phyloP scores from a whole-genome alignment of 1,140 invertebrate genomes.

The Diachasma alloeum region DNA sequence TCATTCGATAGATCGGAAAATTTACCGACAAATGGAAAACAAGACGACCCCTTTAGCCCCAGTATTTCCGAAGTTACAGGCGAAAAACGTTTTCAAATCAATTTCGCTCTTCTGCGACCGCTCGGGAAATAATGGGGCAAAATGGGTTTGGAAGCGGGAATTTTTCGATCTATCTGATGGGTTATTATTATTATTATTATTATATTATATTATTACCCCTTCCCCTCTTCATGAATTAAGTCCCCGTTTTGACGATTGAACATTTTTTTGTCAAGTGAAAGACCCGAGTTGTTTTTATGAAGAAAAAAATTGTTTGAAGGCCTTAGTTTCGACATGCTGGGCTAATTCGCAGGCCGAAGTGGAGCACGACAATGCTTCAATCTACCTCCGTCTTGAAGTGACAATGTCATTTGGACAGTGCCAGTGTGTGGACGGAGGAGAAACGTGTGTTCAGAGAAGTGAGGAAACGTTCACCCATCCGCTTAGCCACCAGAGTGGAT shows the following conservation, averaged over 20 bases:
- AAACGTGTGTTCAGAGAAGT: background rate
- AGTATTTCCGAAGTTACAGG: too few relatives aligned
- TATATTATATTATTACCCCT: too few relatives aligned
- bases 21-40: too few relatives aligned
- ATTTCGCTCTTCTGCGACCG: too few relatives aligned
- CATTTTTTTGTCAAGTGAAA: background rate
- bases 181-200: too few relatives aligned
- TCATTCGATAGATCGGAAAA: background rate
- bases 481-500: background rate
- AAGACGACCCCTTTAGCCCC: too few relatives aligned
- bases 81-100: too few relatives aligned
- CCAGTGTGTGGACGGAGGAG: conserved; percentile 25
- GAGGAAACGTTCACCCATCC: background rate
- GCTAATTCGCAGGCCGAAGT: conserved; percentile 35
- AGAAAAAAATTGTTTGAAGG: conserved; percentile 31
- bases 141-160: background rate
- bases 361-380: conserved; percentile 33
- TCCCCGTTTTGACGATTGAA: too few relatives aligned
- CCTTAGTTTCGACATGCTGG: conserved; percentile 37
- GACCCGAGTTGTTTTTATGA: too few relatives aligned
- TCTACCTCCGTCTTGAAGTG: conserved; percentile 31
- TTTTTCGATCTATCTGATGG: too few relatives aligned
- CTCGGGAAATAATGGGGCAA: background rate
- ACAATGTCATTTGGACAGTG: conserved; percentile 9
- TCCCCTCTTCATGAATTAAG: too few relatives aligned